A percentile compares a stretch with the other conserved stretches of the same genome.
These are phyloP conservation scores for Augochlorella aurata DNA, from an alignment of 2,888 invertebrate genomes.

Conservation along the genomic window DNA sequence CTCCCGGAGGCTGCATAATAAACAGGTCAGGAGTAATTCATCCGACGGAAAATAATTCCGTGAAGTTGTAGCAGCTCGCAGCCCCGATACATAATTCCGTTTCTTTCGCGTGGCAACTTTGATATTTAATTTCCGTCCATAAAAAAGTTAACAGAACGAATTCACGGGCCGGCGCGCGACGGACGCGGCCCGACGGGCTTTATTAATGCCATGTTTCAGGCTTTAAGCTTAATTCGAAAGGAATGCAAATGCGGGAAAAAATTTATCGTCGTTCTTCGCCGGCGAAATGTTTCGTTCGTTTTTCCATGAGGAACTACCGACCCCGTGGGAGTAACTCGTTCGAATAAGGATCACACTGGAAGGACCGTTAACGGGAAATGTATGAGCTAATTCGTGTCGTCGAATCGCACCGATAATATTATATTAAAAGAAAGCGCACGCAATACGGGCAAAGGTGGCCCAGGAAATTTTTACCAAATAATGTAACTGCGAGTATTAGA, in stretches of 20 bases:
- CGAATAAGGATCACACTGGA: background rate
- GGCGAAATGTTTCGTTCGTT: background rate
- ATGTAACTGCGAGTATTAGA: too few relatives aligned
- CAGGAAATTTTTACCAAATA: too few relatives aligned
- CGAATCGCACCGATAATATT: background rate
- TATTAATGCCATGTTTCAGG: constrained; percentile 10
- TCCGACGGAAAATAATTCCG: background rate
- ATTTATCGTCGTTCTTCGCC: constrained; percentile 9
- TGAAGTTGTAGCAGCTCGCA: background rate
- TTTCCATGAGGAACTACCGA: background rate
- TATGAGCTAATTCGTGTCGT: constrained; percentile 4
- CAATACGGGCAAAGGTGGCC: too few relatives aligned
- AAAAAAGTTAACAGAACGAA: background rate
- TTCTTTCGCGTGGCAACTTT: constrained; percentile 40
- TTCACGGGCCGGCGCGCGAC: background rate
- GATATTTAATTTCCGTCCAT: constrained; percentile 20
- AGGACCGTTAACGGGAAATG: background rate
- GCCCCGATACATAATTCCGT: constrained; percentile 34
- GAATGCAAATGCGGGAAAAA: constrained; percentile 7
- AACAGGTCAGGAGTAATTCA: background rate
- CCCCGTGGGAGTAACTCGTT: background rate
- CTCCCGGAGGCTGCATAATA: background rate
- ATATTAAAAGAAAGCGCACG: background rate
- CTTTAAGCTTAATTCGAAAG: constrained; percentile 8
- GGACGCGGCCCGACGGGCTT: background rate